Percentiles rank a stretch among this genome's conserved stretches.
Conservation (phyloP, 2,113 vertebrate genomes). For the Stegostoma tigrinum region DNA sequence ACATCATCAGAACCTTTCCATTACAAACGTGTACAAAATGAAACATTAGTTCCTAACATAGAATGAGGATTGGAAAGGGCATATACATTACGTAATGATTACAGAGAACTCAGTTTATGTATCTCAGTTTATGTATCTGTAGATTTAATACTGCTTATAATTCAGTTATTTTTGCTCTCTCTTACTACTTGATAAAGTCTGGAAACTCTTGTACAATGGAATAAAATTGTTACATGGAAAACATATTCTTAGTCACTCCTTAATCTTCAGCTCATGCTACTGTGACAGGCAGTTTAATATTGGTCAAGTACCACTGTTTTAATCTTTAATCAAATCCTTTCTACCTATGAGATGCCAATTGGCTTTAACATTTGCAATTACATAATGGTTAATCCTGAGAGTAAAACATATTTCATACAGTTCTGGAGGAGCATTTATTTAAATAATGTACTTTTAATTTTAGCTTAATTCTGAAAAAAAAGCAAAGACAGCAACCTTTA, state of each 20-base stretch:
- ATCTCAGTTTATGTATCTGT: background rate
- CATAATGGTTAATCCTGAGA: background rate
- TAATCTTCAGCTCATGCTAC: background rate
- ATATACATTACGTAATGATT: background rate
- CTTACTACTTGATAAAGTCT: background rate
- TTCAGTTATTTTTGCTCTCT: background rate
- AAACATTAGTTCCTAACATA: background rate
- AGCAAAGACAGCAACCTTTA: background rate
- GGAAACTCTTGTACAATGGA: background rate
- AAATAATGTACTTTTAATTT: background rate
- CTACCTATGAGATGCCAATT: background rate
- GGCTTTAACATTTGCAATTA: background rate
- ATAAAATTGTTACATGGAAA: slow-evolving; percentile 1
- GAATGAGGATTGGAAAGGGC: background rate
- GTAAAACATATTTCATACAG: background rate
- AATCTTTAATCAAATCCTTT: background rate
- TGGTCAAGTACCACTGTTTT: background rate
- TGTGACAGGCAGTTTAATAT: background rate
- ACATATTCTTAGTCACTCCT: background rate
- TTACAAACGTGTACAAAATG: background rate
- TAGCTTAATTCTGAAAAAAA: background rate
- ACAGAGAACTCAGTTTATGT: background rate
- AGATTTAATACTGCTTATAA: background rate
- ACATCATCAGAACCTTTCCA: background rate
- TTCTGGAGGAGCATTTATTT: background rate